Base-by-base conservation (phyloP, 2,797 vertebrate genomes). In the Stomatorhinus walkeri region DNA sequence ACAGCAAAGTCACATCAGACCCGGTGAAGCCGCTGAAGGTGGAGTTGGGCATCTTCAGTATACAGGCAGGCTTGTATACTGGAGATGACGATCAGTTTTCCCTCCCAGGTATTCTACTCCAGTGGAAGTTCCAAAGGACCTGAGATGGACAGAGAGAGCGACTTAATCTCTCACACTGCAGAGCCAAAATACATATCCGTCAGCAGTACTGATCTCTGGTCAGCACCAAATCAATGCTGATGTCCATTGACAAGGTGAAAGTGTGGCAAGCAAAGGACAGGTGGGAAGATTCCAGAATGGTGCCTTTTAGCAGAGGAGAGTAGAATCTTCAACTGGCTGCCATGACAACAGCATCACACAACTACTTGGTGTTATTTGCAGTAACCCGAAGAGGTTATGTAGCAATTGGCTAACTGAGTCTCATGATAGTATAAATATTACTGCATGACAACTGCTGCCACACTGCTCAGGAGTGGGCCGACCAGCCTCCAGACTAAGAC, bases 271-370 rank as follows among this genome's bases (percentile, higher is more conserved):
- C 49, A 3, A 1, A 36, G 51, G 16, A 54, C 16, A 28, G 32
- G 32, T 86, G 48, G 14, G 28, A 22, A 28, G 84, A 12, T 32
- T 28, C 5, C 28, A n/a, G 85, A 86, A 56, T 43, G 51, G 16
- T 1, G 24, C 3, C 32, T 54, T 36, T 19, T 54, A 51, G 49
- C 32, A 32, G 24, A 24, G 24, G 7, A n/a, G 52, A 40, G 28
- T 14, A n/a, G 51, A 32, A 19, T 56, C 52, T 56, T 19, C 85
- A 36, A 16, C 49, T 36, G 52, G 85, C 85, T 86, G 85, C 85
- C 51, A 86, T 54, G 85, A 86, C 85, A 86, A 54, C 85, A 28
- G 84, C 84, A 86, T 52, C 84, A 86, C 51, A 56, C 46, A 48
- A 32, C 24, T 12, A 14, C 49, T 36, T 48, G n/a, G 46, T 84